phyloP scores from a whole-genome alignment of 2,113 vertebrate genomes.

The Enhydra lutris region DNA sequence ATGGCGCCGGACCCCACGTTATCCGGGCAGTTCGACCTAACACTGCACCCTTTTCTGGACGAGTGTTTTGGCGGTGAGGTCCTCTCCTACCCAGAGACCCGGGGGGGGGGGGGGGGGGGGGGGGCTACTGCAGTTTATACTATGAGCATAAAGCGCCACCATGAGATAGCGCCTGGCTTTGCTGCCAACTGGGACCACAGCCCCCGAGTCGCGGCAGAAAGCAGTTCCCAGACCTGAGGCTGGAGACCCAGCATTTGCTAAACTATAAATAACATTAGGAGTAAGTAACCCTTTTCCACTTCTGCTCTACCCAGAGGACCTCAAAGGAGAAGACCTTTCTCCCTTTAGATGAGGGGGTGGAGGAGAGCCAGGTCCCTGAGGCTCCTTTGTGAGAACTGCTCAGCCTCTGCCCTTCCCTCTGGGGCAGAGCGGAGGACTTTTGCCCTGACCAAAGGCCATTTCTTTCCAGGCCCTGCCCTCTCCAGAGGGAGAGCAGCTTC shows the following conservation, averaged over 20 bases:
- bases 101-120: not conserved
- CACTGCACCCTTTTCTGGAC: not conserved
- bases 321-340: not conserved
- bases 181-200: not conserved
- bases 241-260: not conserved
- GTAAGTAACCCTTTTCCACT: constrained; percentile 9
- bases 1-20: constrained; percentile 54
- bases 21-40: not conserved
- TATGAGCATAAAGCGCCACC: not conserved
- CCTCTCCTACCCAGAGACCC: not conserved
- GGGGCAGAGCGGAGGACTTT: not conserved
- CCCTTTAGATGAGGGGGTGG: not conserved
- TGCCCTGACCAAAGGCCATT: not conserved
- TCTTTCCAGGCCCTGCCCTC: not conserved
- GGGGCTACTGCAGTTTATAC: not conserved
- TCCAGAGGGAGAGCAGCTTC: not conserved
- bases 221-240: not conserved
- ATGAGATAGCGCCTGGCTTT: not conserved
- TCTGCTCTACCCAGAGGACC: not conserved
- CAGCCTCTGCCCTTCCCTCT: not conserved
- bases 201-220: not conserved
- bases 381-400: not conserved
- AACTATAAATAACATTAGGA: constrained; percentile 14
- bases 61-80: not conserved
- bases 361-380: not conserved